A percentile compares a stretch with the other conserved stretches of the same genome.
phyloP scores from a whole-genome alignment of 2,113 vertebrate species.

The Oceanites oceanicus region DNA sequence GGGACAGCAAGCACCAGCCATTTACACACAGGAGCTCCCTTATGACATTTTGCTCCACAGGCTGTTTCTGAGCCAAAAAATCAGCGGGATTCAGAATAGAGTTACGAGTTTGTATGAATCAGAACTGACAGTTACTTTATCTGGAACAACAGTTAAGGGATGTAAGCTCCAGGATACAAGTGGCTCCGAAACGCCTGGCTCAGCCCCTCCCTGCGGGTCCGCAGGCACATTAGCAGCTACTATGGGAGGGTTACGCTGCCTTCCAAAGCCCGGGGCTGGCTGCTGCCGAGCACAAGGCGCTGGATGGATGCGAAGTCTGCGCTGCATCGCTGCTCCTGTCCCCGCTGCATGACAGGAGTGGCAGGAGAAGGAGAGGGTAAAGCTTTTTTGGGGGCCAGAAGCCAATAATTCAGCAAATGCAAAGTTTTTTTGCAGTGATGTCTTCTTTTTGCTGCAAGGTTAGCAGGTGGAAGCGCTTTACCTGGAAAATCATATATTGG shows the following conservation, averaged over 20 bases:
- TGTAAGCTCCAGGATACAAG: slow-evolving; percentile 14
- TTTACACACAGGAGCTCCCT: slow-evolving; percentile 19
- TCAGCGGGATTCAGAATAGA: slow-evolving; percentile 16
- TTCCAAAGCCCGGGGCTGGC: not conserved
- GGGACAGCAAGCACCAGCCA: not conserved
- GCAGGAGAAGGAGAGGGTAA: not conserved
- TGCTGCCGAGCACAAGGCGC: not conserved
- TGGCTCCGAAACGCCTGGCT: not conserved
- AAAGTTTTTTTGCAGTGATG: not conserved
- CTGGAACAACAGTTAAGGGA: slow-evolving; percentile 15
- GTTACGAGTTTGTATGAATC: slow-evolving; percentile 5
- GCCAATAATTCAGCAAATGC: not conserved
- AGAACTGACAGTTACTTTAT: slow-evolving; percentile 50
- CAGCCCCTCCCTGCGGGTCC: not conserved
- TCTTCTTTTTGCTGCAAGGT: not conserved
- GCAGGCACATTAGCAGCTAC: not conserved
- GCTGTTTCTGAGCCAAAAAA: slow-evolving; percentile 14
- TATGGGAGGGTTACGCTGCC: not conserved
- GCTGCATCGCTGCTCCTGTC: not conserved
- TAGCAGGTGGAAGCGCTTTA: not conserved
- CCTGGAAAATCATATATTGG: not conserved
- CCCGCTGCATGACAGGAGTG: fast-evolving
- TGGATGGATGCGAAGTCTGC: fast-evolving
- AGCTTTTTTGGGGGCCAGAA: not conserved
- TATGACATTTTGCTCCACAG: not conserved